Evolutionary conservation across 2,888 invertebrate genomes (phyloP), one percentile per base, ranked within the genome.

Genomic region (Noctua pronuba): DNA sequence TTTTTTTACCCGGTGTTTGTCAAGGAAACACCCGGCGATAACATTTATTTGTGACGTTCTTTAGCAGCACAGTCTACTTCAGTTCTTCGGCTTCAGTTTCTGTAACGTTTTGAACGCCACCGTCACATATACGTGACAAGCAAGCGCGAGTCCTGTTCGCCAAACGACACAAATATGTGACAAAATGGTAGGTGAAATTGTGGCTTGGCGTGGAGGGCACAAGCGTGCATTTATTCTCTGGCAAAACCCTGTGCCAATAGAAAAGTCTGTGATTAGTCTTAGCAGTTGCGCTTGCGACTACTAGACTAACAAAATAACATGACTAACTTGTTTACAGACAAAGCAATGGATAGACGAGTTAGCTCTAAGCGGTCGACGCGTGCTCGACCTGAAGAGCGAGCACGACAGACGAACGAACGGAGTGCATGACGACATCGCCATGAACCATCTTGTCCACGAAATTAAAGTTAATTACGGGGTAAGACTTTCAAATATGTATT

Each of bases 391-490:
- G 52, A 93, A 89, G 69, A 88, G 87, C 44, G 92, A 93, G 3
- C 94, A 93, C 24, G 95, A 95, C 2, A 91, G 93, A 44, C 89
- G 92, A 73, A 82, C 94, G 18, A 96, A 96, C 66, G 96, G 96
- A 0, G 90, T 93, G 0, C 92, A 94, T 74, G 95, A 95, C 8
- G 95, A 95, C 77, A 95, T 96, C 60, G 94, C 95, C 2, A 94
- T 96, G 95, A 94, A 88, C 78, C 93, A 93, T 92, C 93, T 96
- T 90, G 94, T 95, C 88, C 94, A 94, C 49, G 96, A 96, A 88
- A 90, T 94, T 84, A 95, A 93, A 84, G 92, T 95, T 89, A 96
- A 96, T 91, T 96, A 96, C 88, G 96, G 95, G 87, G 96, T 96
- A 81, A 93, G 96, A 7, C 16, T 49, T 38, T 24, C 1, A 38